Base-by-base conservation (phyloP, 2,888 invertebrate genomes). In the Notocelia uddmanniana region DNA sequence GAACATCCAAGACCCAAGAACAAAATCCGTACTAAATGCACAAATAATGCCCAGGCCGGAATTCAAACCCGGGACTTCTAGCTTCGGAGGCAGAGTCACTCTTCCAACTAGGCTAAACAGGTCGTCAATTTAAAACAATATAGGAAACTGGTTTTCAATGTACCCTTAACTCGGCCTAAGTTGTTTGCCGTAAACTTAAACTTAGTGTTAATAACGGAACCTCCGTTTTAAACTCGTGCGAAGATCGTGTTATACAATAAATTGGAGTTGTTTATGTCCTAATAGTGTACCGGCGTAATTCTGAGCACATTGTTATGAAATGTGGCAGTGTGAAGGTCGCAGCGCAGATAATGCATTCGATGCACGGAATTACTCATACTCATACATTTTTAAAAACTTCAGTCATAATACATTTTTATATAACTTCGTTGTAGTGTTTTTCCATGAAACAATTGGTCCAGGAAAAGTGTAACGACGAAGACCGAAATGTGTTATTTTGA, bases 221-320 rank as follows among this genome's bases (percentile, higher is more conserved):
- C 13, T 31, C 19, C 18, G n/a, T 50, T 31, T 13, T 34, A 0
- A 19, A 26, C 26, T 26, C 13, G 2, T 26, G 11, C 23, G 10
- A 50, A 41, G 41, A 23, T 45, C 45, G 19, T 50, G 34, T 63
- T 50, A 10, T 50, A 50, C 31, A 50, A 63, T 50, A 21, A 63
- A 52, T 31, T 18, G n/a, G 31, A 62, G 19, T 60, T 45, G 60
- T 62, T 62, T 62, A 62, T 31, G 13, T 6, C 48, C 19, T 41
- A 18, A 26, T 31, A 13, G 34, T 52, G 15, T 21, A 34, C n/a
- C 45, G 41, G 52, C 68, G 68, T 41, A 60, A 60, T 62, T 50
- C 62, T n/a, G 59, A 34, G 50, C 59, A 60, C 50, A 58, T 64
- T 70, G 50, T 69, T 63, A 58, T 58, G 62, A 57, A 57, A 54